Base-by-base conservation (phyloP, 2,888 invertebrate genomes). In the Lapara coniferarum region DNA sequence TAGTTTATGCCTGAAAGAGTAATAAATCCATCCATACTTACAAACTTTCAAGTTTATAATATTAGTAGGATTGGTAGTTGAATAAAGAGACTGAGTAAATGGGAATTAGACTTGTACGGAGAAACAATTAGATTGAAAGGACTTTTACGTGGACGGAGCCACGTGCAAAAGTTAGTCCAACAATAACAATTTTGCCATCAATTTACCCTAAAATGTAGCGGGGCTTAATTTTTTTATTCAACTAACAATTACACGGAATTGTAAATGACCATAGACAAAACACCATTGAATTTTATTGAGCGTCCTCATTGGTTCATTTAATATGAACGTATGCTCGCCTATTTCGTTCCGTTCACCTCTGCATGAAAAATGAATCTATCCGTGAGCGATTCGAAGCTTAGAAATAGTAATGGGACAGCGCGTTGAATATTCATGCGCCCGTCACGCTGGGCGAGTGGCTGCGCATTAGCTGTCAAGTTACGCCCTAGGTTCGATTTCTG, bases 301-400 rank as follows among this genome's bases (percentile, higher is more conserved):
- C 19, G 46, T 49, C 63, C 49, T 46, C 63, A 19, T 63, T 63
- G 63, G 63, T 49, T 63, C 46, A 49, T 63, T 63, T 19, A 63
- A 63, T 63, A 37, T 37, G 37, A 37, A 10, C 25, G 59, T 44
- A 46, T 59, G 63, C 7, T 63, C 63, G 49, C 63, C 46, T 68
- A 68, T 13, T 58, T 68, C n/a, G 57, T 57, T 68, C 5, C 68
- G 51, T 68, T 68, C 49, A 69, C 69, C 69, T 37, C 53, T 37
- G 16, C 44, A 63, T 70, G 69, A 63, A 69, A 69, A 44, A 66
- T 46, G 49, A 6, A 46, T 46, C 30, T 58, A 57, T n/a, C 66
- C 73, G 70, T 77, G 72, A 71, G 56, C 57, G 19, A 49, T 63
- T 63, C 19, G 49, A 49, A 63, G 46, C 49, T 59, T 8, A 7